These are phyloP conservation scores for Triplophysa siluroides DNA, from an alignment of 2,113 vertebrate species.

Conservation along the genomic window DNA sequence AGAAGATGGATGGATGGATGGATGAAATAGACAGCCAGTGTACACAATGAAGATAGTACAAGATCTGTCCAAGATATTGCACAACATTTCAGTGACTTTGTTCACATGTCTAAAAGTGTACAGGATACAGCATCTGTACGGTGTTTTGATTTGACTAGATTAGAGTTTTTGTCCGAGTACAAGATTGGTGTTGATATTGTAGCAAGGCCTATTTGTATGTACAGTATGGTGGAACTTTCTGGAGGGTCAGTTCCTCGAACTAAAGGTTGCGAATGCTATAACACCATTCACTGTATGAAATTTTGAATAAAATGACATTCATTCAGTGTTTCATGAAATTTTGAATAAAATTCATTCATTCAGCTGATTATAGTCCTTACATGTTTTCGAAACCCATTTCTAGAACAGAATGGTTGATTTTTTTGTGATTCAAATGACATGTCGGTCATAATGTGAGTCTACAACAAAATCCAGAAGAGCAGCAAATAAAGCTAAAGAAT, in stretches of 20 bases:
- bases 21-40: conserved; percentile 9
- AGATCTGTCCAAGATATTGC: background rate
- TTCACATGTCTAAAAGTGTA: background rate
- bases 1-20: too few species aligned
- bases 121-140: background rate
- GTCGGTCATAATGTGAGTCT: too few species aligned
- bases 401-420: background rate
- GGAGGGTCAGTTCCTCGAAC: background rate
- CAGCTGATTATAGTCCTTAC: conserved; percentile 6
- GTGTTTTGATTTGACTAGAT: background rate
- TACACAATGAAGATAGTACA: conserved; percentile 3
- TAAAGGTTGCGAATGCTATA: background rate
- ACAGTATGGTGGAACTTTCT: background rate
- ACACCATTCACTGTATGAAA: too few species aligned
- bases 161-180: background rate
- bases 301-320: conserved; percentile 3
- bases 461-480: background rate
- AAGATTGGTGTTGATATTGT: background rate
- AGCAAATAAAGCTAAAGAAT: conserved; percentile 16
- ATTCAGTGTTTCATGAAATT: background rate
- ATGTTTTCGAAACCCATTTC: background rate
- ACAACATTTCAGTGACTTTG: background rate
- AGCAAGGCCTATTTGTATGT: conserved; percentile 4
- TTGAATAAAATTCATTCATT: conserved; percentile 6
- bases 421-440: too few species aligned